phyloP scores from a whole-genome alignment of 30 jellyfish, hydroid and myxozoan species.

The Phacellophora camtschatica region DNA sequence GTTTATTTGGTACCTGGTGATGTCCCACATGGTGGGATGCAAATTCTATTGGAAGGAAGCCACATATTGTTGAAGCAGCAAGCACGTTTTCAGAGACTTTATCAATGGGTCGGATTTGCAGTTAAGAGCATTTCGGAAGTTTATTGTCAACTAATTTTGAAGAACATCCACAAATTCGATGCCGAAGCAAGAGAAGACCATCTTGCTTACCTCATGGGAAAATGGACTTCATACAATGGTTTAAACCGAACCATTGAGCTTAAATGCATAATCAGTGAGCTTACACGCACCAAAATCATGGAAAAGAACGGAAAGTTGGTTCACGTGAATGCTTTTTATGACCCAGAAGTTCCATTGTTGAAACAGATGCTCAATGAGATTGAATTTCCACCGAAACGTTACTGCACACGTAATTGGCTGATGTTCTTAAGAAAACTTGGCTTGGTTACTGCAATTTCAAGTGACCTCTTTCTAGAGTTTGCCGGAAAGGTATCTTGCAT shows the following conservation, averaged over 20 bases:
- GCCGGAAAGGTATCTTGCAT: slow-evolving; percentile 28
- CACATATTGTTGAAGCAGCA: not conserved
- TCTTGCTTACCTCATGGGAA: slow-evolving; percentile 1
- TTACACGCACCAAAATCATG: slow-evolving; percentile 6
- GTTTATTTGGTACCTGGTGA: slow-evolving; percentile 10
- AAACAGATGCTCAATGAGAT: slow-evolving; percentile 2
- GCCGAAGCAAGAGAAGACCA: slow-evolving; percentile 19
- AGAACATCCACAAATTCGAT: not conserved
- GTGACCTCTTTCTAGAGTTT: slow-evolving; percentile 19
- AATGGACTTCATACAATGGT: too few relatives aligned
- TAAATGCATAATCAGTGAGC: not conserved
- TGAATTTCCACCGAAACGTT: slow-evolving; percentile 53
- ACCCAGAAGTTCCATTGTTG: slow-evolving; percentile 47
- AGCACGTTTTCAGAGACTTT: not conserved
- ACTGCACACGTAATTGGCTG: slow-evolving; percentile 31
- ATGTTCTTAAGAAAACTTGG: slow-evolving; percentile 46
- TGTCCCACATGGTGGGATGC: slow-evolving; percentile 7
- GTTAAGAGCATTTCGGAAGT: not conserved
- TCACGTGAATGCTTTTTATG: slow-evolving; percentile 28
- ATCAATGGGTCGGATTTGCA: not conserved
- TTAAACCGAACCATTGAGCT: not conserved
- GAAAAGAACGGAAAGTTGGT: slow-evolving; percentile 16
- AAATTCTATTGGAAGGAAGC: not conserved
- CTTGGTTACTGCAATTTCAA: not conserved
- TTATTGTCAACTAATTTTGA: slow-evolving; percentile 15